Base-by-base conservation (phyloP, 1,140 invertebrate genomes). In the Atta colombica region DNA sequence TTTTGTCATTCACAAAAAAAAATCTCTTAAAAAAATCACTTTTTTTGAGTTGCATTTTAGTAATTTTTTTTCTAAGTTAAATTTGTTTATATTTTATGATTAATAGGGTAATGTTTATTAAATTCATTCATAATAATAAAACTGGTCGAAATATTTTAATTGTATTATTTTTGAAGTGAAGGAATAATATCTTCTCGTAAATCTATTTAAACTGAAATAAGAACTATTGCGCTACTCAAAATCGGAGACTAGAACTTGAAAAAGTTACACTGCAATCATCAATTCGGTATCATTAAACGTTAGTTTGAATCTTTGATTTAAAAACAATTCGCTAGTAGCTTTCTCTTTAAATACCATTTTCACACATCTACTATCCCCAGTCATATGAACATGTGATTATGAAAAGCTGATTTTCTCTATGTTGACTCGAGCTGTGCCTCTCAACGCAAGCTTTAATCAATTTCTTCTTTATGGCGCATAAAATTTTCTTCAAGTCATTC, bases 331-430 rank as follows among this genome's bases (percentile, higher is more conserved):
- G 21, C 6, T 58, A 69, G 8, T 51, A 45, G 21, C 10, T 35
- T 49, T 77, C 45, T 61, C 35, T 25, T n/a, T 31, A 21, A 7
- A 31, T 14, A 69, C 1, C 6, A 39, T 51, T 81, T 71, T 45
- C 28, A 25, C 14, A 14, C 16, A 60, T 45, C 14, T 60, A 35
- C 14, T 39, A 39, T 39, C 14, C 28, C 21, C 39, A 51, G 18
- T 82, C 68, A 49, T 0, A 18, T 61, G 45, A 71, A 82, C 55
- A 21, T 82, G 25, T 61, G 55, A 74, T 49, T 61, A 49, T 74
- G 69, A 82, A 74, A 82, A 82, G 14, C 25, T 82, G 39, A 82
- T 55, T 82, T 82, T 82, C 78, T 61, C 78, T 72, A 35, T 82
- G 31, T 53, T 72, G 45, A 68, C 25, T 45, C 53, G 7, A 72